These are phyloP conservation scores for Oncorhynchus nerka DNA, from an alignment of 2,113 vertebrate species.

Conservation along the genomic window DNA sequence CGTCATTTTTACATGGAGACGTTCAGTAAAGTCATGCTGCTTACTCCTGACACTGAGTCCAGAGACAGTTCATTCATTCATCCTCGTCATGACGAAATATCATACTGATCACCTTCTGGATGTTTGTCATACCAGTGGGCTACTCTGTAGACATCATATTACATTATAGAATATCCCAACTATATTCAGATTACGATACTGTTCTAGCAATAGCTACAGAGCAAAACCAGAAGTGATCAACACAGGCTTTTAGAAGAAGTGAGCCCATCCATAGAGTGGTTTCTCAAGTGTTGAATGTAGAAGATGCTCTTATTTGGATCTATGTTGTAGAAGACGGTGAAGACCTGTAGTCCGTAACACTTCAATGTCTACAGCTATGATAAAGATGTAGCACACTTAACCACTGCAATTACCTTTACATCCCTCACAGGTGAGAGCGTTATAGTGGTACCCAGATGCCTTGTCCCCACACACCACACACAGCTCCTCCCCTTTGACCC, in stretches of 20 bases:
- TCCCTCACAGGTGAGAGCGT: conserved; percentile 96
- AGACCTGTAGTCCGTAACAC: neutral
- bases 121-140: neutral
- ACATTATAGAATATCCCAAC: too few relatives aligned
- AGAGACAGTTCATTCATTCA: neutral
- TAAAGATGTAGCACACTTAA: neutral
- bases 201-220: too few relatives aligned
- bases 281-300: neutral
- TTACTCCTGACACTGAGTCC: neutral
- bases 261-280: neutral
- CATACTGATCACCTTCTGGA: neutral
- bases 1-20: neutral
- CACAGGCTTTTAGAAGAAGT: neutral
- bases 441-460: conserved; percentile 97
- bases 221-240: too few relatives aligned
- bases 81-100: neutral
- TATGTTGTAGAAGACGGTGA: neutral
- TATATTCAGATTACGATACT: too few relatives aligned
- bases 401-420: conserved; percentile 86
- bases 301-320: neutral
- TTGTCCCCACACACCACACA: conserved; percentile 98
- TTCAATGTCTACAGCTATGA: neutral
- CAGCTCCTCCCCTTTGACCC: conserved; percentile 91
- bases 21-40: conserved; percentile 19
- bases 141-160: neutral